Evolutionary conservation across 2,888 invertebrate genomes (phyloP).

Genomic region (Thereva nobilitata): DNA sequence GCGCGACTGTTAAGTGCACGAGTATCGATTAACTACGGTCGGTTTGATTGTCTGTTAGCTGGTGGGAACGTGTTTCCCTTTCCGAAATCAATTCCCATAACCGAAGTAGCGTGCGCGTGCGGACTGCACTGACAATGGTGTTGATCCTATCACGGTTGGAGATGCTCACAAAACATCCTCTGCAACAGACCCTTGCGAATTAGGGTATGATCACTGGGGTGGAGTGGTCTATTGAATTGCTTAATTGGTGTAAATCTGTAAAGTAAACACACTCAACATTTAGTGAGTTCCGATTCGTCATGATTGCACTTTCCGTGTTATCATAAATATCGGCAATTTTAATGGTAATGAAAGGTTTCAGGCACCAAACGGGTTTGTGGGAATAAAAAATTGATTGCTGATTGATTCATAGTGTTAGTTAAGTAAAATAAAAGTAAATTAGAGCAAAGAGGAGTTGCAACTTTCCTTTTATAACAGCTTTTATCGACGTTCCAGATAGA

Average conservation of each 20-base stretch:
- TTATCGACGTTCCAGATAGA: no score
- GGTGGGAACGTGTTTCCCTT: conserved; percentile 18
- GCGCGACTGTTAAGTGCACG: background rate
- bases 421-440: no score
- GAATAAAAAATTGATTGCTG: no score
- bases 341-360: no score
- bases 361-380: no score
- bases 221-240: conserved; percentile 51
- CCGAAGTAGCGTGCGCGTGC: conserved; percentile 15
- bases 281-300: conserved; percentile 9
- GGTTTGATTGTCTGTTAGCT: conserved; percentile 19
- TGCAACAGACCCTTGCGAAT: no score
- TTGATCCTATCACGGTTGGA: no score
- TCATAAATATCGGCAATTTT: no score
- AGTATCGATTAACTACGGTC: conserved; percentile 8
- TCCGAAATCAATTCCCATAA: conserved; percentile 6
- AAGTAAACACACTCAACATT: conserved; percentile 33
- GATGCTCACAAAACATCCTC: no score
- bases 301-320: background rate
- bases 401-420: no score
- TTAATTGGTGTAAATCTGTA: conserved; percentile 58
- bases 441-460: no score
- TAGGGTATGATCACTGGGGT: conserved; percentile 50
- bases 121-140: conserved; percentile 18
- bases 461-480: no score